Conservation (phyloP, 2,797 vertebrate species). For the Acipenser ruthenus region DNA sequence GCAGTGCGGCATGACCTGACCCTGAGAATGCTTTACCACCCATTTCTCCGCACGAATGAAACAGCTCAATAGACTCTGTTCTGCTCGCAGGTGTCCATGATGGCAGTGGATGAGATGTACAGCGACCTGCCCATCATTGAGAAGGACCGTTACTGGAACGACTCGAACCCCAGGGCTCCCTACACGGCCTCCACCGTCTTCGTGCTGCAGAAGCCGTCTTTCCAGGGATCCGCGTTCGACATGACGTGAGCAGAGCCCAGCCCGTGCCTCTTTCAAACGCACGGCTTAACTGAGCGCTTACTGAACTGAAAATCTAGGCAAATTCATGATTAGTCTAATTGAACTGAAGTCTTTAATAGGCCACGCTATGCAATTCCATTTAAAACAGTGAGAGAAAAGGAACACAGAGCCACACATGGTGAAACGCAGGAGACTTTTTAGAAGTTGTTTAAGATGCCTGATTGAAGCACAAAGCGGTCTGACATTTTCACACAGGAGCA, state of each 20-base stretch:
- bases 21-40: neutral
- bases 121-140: constrained; percentile 75
- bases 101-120: constrained; percentile 88
- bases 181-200: constrained; percentile 78
- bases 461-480: too few relatives aligned
- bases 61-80: neutral
- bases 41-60: neutral
- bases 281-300: too few relatives aligned
- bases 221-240: constrained; percentile 85
- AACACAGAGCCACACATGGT: too few relatives aligned
- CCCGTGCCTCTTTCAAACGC: too few relatives aligned
- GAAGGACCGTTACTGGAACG: constrained; percentile 81
- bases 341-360: too few relatives aligned
- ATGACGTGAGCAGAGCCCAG: constrained; percentile 63
- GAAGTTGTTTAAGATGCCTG: too few relatives aligned
- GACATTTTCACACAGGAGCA: too few relatives aligned
- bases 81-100: constrained; percentile 76
- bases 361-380: too few relatives aligned
- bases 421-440: too few relatives aligned
- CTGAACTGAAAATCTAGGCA: too few relatives aligned
- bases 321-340: too few relatives aligned
- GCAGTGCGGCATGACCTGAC: neutral
- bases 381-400: too few relatives aligned
- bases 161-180: constrained; percentile 73
- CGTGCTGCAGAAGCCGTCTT: constrained; percentile 72